Evolutionary conservation across 2,888 invertebrate species (phyloP).

Genomic region (Athripsodes cinereus): DNA sequence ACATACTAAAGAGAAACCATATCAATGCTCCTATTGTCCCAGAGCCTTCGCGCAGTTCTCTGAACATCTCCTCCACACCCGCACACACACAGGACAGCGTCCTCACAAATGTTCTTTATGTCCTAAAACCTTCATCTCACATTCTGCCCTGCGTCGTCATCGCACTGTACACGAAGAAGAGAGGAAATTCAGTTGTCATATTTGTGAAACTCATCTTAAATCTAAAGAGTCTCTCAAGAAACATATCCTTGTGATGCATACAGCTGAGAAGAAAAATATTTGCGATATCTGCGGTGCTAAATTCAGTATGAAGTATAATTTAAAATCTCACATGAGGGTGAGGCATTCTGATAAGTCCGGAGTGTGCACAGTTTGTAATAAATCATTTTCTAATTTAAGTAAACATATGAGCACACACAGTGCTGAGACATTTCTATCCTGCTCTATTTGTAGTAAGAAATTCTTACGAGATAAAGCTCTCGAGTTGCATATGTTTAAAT

Average conservation of each 20-base stretch:
- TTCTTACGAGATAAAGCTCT: conserved; percentile 39
- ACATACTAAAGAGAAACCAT: conserved; percentile 44
- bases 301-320: conserved; percentile 51
- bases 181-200: conserved; percentile 18
- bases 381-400: conserved; percentile 49
- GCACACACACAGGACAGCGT: conserved; percentile 32
- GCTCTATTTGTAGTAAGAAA: conserved; percentile 38
- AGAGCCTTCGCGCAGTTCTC: conserved; percentile 37
- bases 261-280: conserved; percentile 40
- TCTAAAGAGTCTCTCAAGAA: conserved; percentile 17
- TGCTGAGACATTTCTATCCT: conserved; percentile 45
- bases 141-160: conserved; percentile 13
- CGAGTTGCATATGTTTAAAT: conserved; percentile 40
- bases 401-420: conserved; percentile 54
- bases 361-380: conserved; percentile 47
- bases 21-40: conserved; percentile 36
- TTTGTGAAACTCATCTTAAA: conserved; percentile 20
- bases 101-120: conserved; percentile 20
- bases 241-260: conserved; percentile 32
- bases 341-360: conserved; percentile 54
- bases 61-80: conserved; percentile 35
- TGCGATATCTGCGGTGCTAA: conserved; percentile 44
- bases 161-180: conserved; percentile 18
- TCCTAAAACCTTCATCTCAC: conserved; percentile 15
- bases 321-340: conserved; percentile 48